phyloP scores from a whole-genome alignment of 2,888 invertebrate genomes.

The Prenolepis imparis region DNA sequence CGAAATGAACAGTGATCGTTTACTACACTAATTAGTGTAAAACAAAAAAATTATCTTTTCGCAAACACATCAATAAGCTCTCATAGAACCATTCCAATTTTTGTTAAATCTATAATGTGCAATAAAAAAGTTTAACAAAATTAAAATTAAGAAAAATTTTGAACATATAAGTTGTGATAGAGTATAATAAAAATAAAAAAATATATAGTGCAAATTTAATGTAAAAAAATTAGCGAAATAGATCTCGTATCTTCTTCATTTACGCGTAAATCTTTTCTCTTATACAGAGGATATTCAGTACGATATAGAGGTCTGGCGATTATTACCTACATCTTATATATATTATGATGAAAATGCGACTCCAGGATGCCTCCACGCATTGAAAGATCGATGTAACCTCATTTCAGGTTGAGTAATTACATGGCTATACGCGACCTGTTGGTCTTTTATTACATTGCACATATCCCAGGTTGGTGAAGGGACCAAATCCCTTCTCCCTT shows the following conservation, averaged over 20 bases:
- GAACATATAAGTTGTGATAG: not conserved
- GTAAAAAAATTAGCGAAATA: constrained; percentile 8
- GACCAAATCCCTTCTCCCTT: constrained; percentile 56
- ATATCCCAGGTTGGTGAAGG: constrained; percentile 68
- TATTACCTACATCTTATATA: too few species aligned
- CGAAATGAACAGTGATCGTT: not conserved
- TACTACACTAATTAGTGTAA: not conserved
- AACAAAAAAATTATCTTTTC: not conserved
- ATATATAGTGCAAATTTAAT: not conserved
- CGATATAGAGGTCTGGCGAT: too few species aligned
- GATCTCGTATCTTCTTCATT: not conserved
- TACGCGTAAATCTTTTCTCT: constrained; percentile 6
- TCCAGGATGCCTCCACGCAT: constrained; percentile 56
- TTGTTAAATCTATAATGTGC: not conserved
- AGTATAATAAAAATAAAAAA: not conserved
- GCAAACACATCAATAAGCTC: not conserved
- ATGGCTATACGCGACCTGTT: constrained; percentile 50
- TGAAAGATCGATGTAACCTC: constrained; percentile 72
- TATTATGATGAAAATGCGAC: constrained; percentile 7
- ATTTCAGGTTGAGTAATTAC: constrained; percentile 72
- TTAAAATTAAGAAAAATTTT: not conserved
- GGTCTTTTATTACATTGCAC: constrained; percentile 70
- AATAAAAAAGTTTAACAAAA: not conserved
- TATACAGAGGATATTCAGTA: too few species aligned
- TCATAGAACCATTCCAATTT: not conserved